Percentiles rank a stretch among this genome's conserved stretches.
phyloP scores from a whole-genome alignment of 2,888 invertebrate genomes.

The Eledona agricola region DNA sequence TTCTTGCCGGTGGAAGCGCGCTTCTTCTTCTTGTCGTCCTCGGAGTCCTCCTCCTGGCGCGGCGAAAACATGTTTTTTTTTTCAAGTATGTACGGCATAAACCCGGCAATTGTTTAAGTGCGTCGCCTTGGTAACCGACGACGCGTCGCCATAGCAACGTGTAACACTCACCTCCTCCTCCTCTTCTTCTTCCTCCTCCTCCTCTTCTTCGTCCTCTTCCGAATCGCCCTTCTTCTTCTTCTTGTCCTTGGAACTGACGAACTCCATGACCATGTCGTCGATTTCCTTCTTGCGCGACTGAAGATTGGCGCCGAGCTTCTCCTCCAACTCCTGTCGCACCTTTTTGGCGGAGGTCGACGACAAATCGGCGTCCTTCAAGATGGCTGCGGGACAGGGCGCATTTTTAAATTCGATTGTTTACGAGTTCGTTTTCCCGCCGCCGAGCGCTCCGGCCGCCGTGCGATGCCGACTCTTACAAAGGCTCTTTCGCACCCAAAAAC shows the following conservation, averaged over 20 bases:
- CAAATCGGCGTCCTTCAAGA: conserved; percentile 87
- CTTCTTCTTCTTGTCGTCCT: conserved; percentile 69
- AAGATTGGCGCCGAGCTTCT: conserved; percentile 79
- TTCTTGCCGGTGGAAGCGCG: conserved; percentile 65
- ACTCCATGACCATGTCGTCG: conserved; percentile 88
- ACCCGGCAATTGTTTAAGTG: neutral
- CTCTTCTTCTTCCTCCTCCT: conserved; percentile 37
- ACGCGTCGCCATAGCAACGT: conserved; percentile 19
- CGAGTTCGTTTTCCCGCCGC: conserved; percentile 24
- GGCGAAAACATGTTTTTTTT: too few species aligned
- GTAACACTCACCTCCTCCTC: conserved; percentile 25
- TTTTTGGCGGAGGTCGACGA: conserved; percentile 87
- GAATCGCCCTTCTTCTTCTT: conserved; percentile 64
- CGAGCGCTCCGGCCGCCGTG: neutral
- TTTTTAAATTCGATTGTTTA: conserved; percentile 29
- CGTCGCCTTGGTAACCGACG: conserved; percentile 1
- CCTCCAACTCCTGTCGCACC: conserved; percentile 86
- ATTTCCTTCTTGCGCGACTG: conserved; percentile 83
- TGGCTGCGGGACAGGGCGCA: conserved; percentile 67
- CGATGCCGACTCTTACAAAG: too few species aligned
- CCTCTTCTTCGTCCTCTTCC: conserved; percentile 62
- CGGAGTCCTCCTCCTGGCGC: conserved; percentile 60
- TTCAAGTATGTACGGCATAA: too few species aligned
- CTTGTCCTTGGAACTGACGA: conserved; percentile 64
- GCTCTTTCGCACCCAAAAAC: too few species aligned